A percentile compares a stretch with the other conserved stretches of the same genome.
phyloP scores from a whole-genome alignment of 2,113 vertebrate genomes.

The Mola mola region DNA sequence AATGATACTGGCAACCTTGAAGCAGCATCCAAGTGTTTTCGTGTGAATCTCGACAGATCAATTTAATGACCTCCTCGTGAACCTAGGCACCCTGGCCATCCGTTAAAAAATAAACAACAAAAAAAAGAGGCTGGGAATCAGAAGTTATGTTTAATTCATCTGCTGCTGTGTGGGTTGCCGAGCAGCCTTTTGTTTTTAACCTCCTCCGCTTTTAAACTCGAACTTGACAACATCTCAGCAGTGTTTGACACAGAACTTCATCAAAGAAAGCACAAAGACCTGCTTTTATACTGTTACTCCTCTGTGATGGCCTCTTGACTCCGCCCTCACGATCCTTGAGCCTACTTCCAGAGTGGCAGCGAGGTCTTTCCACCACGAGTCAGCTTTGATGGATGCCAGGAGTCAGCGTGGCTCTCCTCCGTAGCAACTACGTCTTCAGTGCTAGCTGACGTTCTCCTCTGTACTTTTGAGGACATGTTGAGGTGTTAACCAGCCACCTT shows the following conservation, averaged over 20 bases:
- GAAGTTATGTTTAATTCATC: slow-evolving; percentile 22
- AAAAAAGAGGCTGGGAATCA: slow-evolving; percentile 43
- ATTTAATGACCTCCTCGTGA: slow-evolving; percentile 29
- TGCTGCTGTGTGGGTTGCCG: slow-evolving; percentile 35
- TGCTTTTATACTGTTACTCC: slow-evolving; percentile 77
- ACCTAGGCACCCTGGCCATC: slow-evolving; percentile 27
- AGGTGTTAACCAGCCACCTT: slow-evolving; percentile 62
- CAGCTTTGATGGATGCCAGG: slow-evolving; percentile 50
- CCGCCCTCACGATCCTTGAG: slow-evolving; percentile 56
- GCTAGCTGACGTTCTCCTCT: slow-evolving; percentile 50
- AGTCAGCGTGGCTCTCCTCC: slow-evolving; percentile 47
- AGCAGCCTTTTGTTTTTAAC: slow-evolving; percentile 38
- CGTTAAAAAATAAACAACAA: neutral
- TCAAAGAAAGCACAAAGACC: slow-evolving; percentile 77
- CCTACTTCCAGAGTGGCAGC: slow-evolving; percentile 31
- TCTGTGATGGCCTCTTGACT: slow-evolving; percentile 80
- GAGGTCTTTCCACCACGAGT: slow-evolving; percentile 46
- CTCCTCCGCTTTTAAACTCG: slow-evolving; percentile 14
- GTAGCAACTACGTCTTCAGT: slow-evolving; percentile 59
- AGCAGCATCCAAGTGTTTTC: slow-evolving; percentile 24
- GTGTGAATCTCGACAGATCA: slow-evolving; percentile 33
- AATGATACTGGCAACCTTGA: slow-evolving; percentile 33
- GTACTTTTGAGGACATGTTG: slow-evolving; percentile 45
- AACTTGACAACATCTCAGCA: slow-evolving; percentile 50
- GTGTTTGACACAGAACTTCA: slow-evolving; percentile 51